Percentiles rank a stretch among this genome's conserved stretches.
phyloP scores from a whole-genome alignment of 1,140 invertebrate species.

The Tetragonula clypearis region DNA sequence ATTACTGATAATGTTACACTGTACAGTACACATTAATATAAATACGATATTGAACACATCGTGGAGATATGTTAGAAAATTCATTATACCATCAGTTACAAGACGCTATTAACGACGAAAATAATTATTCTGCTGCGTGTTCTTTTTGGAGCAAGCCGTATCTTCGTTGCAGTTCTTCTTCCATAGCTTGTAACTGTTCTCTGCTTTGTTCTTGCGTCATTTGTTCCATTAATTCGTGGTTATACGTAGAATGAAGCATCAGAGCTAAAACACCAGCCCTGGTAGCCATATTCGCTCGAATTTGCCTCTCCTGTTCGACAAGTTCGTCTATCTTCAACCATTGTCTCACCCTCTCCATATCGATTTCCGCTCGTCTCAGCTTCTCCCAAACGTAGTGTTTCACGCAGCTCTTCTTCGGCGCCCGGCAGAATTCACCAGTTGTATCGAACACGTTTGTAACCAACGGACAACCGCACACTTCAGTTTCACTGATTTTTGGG shows the following conservation, averaged over 20 bases:
- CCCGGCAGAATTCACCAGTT: constrained; percentile 92
- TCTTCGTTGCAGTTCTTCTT: constrained; percentile 77
- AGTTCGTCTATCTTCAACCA: constrained; percentile 97
- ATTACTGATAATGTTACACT: constrained; percentile 2
- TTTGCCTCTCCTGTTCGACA: constrained; percentile 95
- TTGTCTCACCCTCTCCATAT: constrained; percentile 89
- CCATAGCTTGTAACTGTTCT: constrained; percentile 79
- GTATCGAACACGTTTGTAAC: constrained; percentile 91
- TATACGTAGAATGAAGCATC: constrained; percentile 97
- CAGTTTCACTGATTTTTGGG: constrained; percentile 91
- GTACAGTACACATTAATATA: not conserved
- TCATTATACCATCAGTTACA: not conserved
- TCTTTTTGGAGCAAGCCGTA: constrained; percentile 73
- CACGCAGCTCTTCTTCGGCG: constrained; percentile 94
- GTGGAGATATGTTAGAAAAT: not conserved
- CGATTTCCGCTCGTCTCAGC: constrained; percentile 92
- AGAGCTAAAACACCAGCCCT: constrained; percentile 95
- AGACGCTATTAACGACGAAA: not conserved
- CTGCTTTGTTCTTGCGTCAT: constrained; percentile 81
- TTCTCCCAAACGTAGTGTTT: constrained; percentile 98
- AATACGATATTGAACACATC: constrained; percentile 17
- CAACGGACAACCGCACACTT: constrained; percentile 96
- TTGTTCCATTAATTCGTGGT: constrained; percentile 94
- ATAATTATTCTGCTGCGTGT: constrained; percentile 43
- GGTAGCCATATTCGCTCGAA: constrained; percentile 93